These are phyloP conservation scores for Diploptera punctata DNA, from an alignment of 2,888 invertebrate genomes.

Conservation along the genomic window DNA sequence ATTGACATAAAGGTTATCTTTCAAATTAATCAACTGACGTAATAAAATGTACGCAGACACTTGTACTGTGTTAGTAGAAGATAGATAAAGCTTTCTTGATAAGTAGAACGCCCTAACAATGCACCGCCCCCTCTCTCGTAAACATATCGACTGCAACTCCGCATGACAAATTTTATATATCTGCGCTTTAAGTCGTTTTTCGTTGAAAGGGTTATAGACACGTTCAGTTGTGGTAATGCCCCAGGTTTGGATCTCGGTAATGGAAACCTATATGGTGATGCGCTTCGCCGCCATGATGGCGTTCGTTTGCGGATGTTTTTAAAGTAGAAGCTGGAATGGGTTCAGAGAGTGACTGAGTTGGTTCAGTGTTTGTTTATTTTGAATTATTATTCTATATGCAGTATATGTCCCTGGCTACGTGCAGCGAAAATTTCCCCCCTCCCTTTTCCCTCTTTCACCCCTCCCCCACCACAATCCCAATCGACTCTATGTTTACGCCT, in stretches of 20 bases:
- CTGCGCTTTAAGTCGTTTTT: constrained; percentile 4
- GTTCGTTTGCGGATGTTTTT: constrained; percentile 26
- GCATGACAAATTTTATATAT: too few relatives aligned
- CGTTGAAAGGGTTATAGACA: background rate
- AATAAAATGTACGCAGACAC: too few relatives aligned
- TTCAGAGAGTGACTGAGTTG: background rate
- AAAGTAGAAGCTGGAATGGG: constrained; percentile 6
- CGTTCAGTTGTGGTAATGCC: constrained; percentile 2
- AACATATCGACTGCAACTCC: too few relatives aligned
- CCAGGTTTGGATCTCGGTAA: constrained; percentile 14
- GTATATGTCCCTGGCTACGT: constrained; percentile 12
- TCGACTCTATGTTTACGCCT: constrained; percentile 14
- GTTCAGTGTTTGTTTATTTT: constrained; percentile 27
- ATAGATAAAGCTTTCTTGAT: too few relatives aligned
- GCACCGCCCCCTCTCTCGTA: too few relatives aligned
- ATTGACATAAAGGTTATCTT: too few relatives aligned
- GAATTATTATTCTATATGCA: constrained; percentile 30
- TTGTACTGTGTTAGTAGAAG: too few relatives aligned
- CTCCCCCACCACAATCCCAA: constrained; percentile 11
- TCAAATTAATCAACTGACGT: too few relatives aligned
- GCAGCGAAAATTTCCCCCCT: constrained; percentile 1
- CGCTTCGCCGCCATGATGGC: background rate
- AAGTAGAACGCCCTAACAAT: too few relatives aligned
- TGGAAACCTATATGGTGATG: constrained; percentile 14
- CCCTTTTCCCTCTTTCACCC: background rate